Conservation (phyloP, 2,797 vertebrate species). For the Scomberomorus guttatus region DNA sequence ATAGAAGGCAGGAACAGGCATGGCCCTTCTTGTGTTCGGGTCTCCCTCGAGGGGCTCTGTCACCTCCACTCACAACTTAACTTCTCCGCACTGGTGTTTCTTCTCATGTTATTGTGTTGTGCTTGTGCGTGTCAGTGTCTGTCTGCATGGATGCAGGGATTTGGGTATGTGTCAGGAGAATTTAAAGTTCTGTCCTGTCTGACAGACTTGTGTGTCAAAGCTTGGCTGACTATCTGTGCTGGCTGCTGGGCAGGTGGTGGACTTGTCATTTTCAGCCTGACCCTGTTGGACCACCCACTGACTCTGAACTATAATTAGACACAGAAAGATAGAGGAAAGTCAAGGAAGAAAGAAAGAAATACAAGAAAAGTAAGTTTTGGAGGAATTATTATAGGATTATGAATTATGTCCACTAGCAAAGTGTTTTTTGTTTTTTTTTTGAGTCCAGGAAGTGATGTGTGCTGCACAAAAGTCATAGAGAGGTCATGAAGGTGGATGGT, state of each 20-base stretch:
- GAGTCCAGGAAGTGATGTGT: background rate
- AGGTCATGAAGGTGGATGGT: background rate
- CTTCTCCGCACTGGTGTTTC: constrained; percentile 45
- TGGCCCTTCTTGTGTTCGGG: constrained; percentile 55
- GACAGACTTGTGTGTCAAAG: constrained; percentile 18
- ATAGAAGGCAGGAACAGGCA: constrained; percentile 65
- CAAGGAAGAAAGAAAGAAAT: too few species aligned
- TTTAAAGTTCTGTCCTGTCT: constrained; percentile 35
- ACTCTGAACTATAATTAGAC: constrained; percentile 18
- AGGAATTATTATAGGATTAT: too few species aligned
- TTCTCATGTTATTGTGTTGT: constrained; percentile 17
- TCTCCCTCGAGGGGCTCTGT: constrained; percentile 57
- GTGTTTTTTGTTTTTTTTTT: too few species aligned
- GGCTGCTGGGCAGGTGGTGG: constrained; percentile 27
- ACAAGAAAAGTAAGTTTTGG: too few species aligned
- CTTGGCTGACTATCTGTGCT: constrained; percentile 11
- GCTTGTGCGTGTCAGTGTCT: background rate
- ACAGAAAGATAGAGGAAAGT: background rate
- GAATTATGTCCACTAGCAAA: too few species aligned
- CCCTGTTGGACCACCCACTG: background rate
- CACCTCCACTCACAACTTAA: constrained; percentile 63
- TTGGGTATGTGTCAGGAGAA: constrained; percentile 20
- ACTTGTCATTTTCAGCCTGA: constrained; percentile 19
- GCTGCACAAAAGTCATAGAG: background rate
- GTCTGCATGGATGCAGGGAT: background rate